Evolutionary conservation across 1,140 invertebrate species (phyloP), one percentile per base, ranked within the genome.

Genomic region (Cephus cinctus): DNA sequence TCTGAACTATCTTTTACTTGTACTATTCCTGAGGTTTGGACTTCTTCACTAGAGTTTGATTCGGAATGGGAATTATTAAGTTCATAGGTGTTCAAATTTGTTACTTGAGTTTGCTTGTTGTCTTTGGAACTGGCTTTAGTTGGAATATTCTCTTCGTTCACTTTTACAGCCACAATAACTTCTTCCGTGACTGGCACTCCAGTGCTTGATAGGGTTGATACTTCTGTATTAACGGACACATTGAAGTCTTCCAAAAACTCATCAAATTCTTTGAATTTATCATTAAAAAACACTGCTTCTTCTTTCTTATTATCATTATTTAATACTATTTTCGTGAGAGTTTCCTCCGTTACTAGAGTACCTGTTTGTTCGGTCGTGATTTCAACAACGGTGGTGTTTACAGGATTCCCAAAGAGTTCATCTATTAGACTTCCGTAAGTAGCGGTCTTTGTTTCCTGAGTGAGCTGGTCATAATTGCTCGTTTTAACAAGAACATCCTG

Each of bases 241-340:
- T 76, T 65, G 43, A 75, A 71, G 23, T 69, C 61, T 36, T 66
- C 56, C n/a, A 77, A 46, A 43, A 77, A 76, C 23, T 68, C 69
- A 20, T 63, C 61, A 43, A 73, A 77, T 34, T 75, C 73, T 43
- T 60, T 68, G 4, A 55, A 43, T 19, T 75, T 77, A 20, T 75
- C 54, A 4, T 39, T 35, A 38, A 76, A 74, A n/a, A 21, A 43
- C 1, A 19, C 3, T 5, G 32, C 14, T 5, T 56, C 48, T 38
- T 56, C 38, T 19, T 50, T 18, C 2, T 53, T 34, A 4, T 55
- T 47, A 6, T 41, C 18, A 4, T 20, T 56, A 4, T 57, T 44
- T 16, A 65, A 2, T 0, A 52, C 5, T 11, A 60, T 30, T 25
- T 61, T 61, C 1, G 41, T 30, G 2, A 59, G 31, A 5, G 60